Base-by-base conservation (phyloP, 2,888 invertebrate species). In the Erannis defoliaria region DNA sequence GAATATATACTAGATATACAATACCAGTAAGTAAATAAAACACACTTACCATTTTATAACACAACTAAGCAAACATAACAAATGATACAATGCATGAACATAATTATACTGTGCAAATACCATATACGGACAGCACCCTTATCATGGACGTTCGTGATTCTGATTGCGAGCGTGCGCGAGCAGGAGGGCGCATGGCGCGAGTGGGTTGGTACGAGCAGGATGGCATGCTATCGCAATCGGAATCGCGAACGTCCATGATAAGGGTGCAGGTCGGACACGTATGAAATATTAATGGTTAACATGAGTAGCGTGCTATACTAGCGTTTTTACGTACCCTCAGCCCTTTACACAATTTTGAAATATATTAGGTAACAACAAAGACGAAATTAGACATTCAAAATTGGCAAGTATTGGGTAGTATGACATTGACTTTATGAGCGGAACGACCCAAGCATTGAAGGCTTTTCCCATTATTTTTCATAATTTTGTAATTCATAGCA, bases 391-490 rank as follows among this genome's bases (percentile, higher is more conserved):
- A 23, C 14, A 31, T 16, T 54, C 58, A 35, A 49, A 55, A 60
- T 51, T 37, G 35, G 35, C 12, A 21, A 43, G 35, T 49, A 21
- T 35, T 18, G 35, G 26, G 37, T 40, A 40, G 18, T 12, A 45
- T 37, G 29, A 10, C 4, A 14, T 54, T 62, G 43, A 50, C 12
- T n/a, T 10, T 16, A 40, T 62, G 40, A 57, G 61, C 54, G 37
- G 14, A 50, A 43, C 14, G 62, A 69, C 64, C 72, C 62, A 77
- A 77, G 79, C 75, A 65, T 70, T 64, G 64, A 70, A 73, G 49
- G 65, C 53, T 48, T 62, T 60, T 55, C 60, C 55, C 37, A 55
- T 61, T 62, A 31, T 16, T 29, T 18, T 51, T 16, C 5, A 29
- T 14, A 31, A 56, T 19, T 29, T 23, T 23, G 14, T 50, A 56